Percentiles rank a stretch among this genome's conserved stretches.
phyloP scores from a whole-genome alignment of 2,113 vertebrate species.

The Bostrychus sinensis region DNA sequence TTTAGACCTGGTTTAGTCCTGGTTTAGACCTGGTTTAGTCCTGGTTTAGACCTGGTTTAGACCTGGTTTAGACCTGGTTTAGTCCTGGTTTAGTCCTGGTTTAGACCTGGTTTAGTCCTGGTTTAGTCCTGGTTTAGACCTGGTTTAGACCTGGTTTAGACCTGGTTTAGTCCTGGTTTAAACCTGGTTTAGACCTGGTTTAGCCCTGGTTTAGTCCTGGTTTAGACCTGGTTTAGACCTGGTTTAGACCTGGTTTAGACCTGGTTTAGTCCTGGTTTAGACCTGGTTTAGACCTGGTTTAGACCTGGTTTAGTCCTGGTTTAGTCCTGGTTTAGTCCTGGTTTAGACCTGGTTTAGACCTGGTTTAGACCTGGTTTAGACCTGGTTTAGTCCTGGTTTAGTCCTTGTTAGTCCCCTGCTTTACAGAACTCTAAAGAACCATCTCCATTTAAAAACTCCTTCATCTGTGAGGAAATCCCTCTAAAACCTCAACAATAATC shows the following conservation, averaged over 20 bases:
- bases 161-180: neutral
- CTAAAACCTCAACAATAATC: neutral
- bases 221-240: neutral
- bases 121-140: neutral
- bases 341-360: neutral
- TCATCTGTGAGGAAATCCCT: too few species aligned
- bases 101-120: neutral
- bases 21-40: too few species aligned
- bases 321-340: neutral
- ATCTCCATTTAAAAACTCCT: neutral
- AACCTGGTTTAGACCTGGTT: neutral
- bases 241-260: neutral
- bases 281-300: neutral
- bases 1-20: too few species aligned
- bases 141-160: too few species aligned
- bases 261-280: neutral
- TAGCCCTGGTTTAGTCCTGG: neutral
- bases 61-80: neutral
- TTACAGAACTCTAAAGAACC: too few species aligned
- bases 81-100: neutral
- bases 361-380: neutral
- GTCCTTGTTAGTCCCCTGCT: too few species aligned
- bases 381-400: neutral
- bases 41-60: too few species aligned
- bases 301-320: neutral